phyloP scores from a whole-genome alignment of 2,888 invertebrate species.

The Eristalis pertinax region DNA sequence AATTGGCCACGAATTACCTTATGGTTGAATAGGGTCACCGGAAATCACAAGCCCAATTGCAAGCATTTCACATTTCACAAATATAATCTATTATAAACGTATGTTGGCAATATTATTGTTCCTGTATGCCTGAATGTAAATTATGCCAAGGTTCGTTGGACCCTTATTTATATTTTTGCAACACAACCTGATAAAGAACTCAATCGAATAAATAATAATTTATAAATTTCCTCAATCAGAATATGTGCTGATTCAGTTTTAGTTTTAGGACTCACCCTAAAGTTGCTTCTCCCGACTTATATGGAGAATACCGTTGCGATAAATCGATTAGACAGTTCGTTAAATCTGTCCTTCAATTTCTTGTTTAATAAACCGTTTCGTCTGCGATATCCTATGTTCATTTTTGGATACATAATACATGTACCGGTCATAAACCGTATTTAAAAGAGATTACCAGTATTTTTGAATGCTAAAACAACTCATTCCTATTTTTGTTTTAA shows the following conservation, averaged over 20 bases:
- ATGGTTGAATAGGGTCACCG: too few species aligned
- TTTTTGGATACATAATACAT: background rate
- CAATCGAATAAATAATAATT: background rate
- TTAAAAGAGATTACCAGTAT: background rate
- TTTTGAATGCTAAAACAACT: background rate
- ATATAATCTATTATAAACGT: too few species aligned
- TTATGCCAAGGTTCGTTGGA: background rate
- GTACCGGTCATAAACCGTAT: background rate
- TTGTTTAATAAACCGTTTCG: background rate
- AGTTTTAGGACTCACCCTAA: background rate
- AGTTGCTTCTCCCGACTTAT: background rate
- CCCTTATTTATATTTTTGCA: background rate
- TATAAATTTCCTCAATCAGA: background rate
- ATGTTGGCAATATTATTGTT: too few species aligned
- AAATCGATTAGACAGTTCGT: slow-evolving; percentile 1
- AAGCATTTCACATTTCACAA: too few species aligned
- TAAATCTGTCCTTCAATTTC: background rate
- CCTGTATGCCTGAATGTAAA: too few species aligned
- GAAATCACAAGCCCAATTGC: too few species aligned
- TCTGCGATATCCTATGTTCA: background rate
- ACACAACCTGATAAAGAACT: background rate
- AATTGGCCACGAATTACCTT: too few species aligned
- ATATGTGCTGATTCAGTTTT: background rate
- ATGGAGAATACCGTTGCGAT: background rate
- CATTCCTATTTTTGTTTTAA: background rate